A percentile compares a stretch with the other conserved stretches of the same genome.
phyloP scores from a whole-genome alignment of 2,113 vertebrate species.

The Telmatochromis sp. region DNA sequence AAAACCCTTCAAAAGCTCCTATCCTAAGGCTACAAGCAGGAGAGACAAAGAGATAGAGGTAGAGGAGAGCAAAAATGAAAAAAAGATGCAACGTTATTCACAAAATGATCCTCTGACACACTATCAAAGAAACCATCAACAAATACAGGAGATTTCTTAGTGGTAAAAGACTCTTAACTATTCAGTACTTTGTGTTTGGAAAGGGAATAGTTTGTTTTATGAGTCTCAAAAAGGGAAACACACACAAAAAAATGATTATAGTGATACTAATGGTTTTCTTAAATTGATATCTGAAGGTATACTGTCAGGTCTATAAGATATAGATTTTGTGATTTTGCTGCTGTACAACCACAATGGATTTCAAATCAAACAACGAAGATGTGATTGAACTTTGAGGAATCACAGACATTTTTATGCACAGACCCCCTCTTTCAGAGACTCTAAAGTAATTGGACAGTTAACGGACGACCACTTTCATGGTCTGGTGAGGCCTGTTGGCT shows the following conservation, averaged over 20 bases:
- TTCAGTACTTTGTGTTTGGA: background rate
- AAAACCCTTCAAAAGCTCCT: background rate
- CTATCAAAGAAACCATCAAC: background rate
- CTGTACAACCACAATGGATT: background rate
- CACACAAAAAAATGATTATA: background rate
- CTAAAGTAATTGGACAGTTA: background rate
- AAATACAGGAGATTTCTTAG: background rate
- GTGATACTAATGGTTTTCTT: background rate
- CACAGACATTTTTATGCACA: background rate
- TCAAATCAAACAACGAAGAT: background rate
- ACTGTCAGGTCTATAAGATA: background rate
- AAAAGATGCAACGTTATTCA: background rate
- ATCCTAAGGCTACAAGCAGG: background rate
- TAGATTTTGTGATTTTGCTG: background rate
- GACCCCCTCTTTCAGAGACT: background rate
- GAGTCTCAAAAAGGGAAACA: background rate
- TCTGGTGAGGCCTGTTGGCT: background rate
- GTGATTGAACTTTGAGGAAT: background rate
- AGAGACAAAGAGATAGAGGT: background rate
- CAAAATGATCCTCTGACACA: background rate
- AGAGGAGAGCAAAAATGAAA: background rate
- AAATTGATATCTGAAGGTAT: background rate
- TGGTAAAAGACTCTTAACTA: background rate
- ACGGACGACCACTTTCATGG: background rate
- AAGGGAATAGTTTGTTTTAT: background rate